Conservation (phyloP, 2,113 vertebrate species). For the Typhlomys cinereus region DNA sequence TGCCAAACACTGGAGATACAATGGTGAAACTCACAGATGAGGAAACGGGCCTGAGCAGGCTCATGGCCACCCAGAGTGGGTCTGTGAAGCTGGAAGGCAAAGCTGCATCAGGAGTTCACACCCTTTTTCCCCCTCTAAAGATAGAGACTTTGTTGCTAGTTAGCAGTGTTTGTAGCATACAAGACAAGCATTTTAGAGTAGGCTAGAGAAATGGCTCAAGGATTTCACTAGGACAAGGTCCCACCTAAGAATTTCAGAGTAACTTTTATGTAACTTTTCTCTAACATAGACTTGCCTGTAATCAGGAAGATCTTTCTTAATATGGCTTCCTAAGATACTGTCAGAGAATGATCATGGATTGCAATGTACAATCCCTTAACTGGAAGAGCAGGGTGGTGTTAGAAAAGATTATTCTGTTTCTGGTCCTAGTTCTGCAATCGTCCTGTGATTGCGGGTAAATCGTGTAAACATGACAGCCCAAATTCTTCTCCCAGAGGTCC, state of each 20-base stretch:
- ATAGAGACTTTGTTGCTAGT: not conserved
- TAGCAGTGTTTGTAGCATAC: too few species aligned
- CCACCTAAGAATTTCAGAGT: constrained; percentile 25
- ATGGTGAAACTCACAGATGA: not conserved
- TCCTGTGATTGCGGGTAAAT: not conserved
- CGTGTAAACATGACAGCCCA: not conserved
- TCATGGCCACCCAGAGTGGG: not conserved
- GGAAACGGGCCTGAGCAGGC: not conserved
- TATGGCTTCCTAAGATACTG: constrained; percentile 8
- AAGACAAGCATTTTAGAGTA: not conserved
- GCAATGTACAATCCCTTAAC: not conserved
- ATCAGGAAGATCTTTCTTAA: constrained; percentile 45
- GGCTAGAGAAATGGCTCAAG: too few species aligned
- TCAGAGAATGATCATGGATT: not conserved
- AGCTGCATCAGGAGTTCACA: not conserved
- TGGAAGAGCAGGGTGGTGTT: not conserved
- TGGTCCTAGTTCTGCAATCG: not conserved
- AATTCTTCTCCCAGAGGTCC: constrained; percentile 27
- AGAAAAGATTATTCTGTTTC: not conserved
- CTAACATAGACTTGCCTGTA: not conserved
- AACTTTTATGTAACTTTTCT: constrained; percentile 20
- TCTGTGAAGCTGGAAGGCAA: too few species aligned
- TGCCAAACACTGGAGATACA: not conserved
- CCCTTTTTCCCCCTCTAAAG: not conserved
- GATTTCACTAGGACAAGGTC: too few species aligned